Evolutionary conservation across 92 coral and sea anemone genomes (phyloP).

Genomic region (Phenganax marumi): DNA sequence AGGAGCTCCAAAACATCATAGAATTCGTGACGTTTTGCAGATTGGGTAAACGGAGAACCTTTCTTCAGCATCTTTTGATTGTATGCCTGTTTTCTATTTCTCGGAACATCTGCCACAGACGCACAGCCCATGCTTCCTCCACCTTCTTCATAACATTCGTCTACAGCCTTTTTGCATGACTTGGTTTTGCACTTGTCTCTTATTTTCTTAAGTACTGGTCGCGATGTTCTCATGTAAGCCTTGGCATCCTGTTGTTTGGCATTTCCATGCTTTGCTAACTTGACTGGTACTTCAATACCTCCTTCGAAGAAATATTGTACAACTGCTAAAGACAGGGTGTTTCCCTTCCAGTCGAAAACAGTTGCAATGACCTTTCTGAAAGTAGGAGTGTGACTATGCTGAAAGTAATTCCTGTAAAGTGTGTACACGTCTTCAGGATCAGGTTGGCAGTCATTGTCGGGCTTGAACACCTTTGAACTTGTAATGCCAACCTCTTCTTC

Average conservation of each 20-base stretch:
- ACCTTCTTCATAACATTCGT: constrained; percentile 62
- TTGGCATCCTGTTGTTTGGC: constrained; percentile 55
- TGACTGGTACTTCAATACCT: constrained; percentile 59
- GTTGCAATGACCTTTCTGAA: constrained; percentile 60
- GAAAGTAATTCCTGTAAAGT: constrained; percentile 54
- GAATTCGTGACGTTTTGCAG: constrained; percentile 48
- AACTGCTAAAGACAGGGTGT: constrained; percentile 52
- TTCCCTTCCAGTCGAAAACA: constrained; percentile 46
- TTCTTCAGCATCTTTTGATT: constrained; percentile 39
- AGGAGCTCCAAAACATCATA: constrained; percentile 57
- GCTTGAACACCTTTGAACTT: background rate
- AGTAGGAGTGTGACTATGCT: constrained; percentile 52
- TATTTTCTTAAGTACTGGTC: constrained; percentile 45
- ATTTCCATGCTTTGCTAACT: constrained; percentile 58
- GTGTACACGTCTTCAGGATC: constrained; percentile 50
- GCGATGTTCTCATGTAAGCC: constrained; percentile 60
- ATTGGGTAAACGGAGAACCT: background rate
- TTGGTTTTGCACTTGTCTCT: constrained; percentile 45
- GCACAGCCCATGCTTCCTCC: constrained; percentile 56
- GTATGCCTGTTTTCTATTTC: constrained; percentile 56
- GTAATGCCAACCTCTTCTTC: background rate
- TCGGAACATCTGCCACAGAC: constrained; percentile 58
- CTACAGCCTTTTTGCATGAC: constrained; percentile 56
- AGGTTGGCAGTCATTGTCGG: constrained; percentile 31
- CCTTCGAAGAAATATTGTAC: constrained; percentile 56